Conservation (phyloP, 2,888 invertebrate genomes). For the Halictus ligatus region DNA sequence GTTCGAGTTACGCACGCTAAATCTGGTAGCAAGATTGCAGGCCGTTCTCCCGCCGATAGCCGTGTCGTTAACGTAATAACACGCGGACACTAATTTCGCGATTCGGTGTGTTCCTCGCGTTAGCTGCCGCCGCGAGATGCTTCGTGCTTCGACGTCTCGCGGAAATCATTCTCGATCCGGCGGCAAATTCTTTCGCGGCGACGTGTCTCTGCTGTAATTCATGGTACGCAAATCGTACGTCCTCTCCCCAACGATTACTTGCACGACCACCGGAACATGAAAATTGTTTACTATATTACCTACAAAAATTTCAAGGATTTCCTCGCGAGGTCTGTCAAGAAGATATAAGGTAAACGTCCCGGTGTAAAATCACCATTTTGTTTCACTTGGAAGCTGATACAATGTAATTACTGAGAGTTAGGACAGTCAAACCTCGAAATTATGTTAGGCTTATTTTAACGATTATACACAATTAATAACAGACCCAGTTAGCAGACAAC, state of each 20-base stretch:
- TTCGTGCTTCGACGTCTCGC: neutral
- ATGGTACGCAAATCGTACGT: neutral
- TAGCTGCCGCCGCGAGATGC: neutral
- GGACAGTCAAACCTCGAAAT: too few species aligned
- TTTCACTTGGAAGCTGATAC: too few species aligned
- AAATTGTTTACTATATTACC: neutral
- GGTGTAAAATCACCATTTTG: too few species aligned
- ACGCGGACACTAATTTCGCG: slow-evolving; percentile 38
- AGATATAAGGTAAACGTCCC: too few species aligned
- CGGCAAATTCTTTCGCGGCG: neutral
- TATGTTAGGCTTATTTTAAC: too few species aligned
- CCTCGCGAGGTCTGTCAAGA: neutral
- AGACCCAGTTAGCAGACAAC: too few species aligned
- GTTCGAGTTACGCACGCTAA: slow-evolving; percentile 26
- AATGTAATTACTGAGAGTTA: too few species aligned
- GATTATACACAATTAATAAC: too few species aligned
- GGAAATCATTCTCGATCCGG: neutral
- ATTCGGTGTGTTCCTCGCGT: slow-evolving; percentile 8
- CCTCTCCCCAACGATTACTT: neutral
- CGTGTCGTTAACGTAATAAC: slow-evolving; percentile 32
- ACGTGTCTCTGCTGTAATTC: neutral
- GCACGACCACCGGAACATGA: neutral
- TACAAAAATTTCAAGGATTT: neutral
- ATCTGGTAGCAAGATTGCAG: slow-evolving; percentile 19
- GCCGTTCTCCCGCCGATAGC: slow-evolving; percentile 26